Base-by-base conservation (phyloP, 2,888 invertebrate genomes). In the Colletes collaris region DNA sequence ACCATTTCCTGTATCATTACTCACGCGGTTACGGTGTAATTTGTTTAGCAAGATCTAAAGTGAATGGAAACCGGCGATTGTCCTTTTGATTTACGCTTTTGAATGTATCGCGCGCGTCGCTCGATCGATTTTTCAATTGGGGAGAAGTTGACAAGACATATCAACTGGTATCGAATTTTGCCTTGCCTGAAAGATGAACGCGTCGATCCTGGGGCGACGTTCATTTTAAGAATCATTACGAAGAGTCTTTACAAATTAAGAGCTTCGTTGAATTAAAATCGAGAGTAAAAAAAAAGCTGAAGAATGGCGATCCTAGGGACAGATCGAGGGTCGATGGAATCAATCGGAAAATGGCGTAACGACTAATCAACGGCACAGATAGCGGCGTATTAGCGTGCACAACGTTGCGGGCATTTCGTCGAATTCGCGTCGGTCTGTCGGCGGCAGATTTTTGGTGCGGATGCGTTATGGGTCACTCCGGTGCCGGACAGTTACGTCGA, bases 391-490 rank as follows among this genome's bases (percentile, higher is more conserved):
- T 82, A 72, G 62, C 60, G 74, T 16, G 71, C 69, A 75, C 79
- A 84, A 71, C 78, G 81, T 76, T 84, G 65, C 70, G 74, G 79
- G 50, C 60, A 68, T 67, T 71, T 62, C 66, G 79, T 55, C 79
- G 79, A 59, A 79, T 82, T 77, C 77, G 80, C 72, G 67, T 72
- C 80, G 53, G 83, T 77, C 86, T 86, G 86, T 84, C 82, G 77
- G 50, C 82, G 79, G 84, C 86, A 86, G 83, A 86, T 85, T 85
- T 85, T 85, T 86, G 86, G 78, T 68, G 68, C 80, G 85, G 83
- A 85, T 85, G 83, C 81, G 83, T 86, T 86, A 86, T 86, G 84
- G 82, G 86, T 82, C 82, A 82, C 63, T 75, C 72, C 83, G 76
- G 85, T 59, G 69, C 67, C 40, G 80, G 85, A 81, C 86, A 86